A percentile compares a stretch with the other conserved stretches of the same genome.
Evolutionary conservation across 2,113 vertebrate genomes (phyloP).

Genomic region (Cyanocitta stelleri): DNA sequence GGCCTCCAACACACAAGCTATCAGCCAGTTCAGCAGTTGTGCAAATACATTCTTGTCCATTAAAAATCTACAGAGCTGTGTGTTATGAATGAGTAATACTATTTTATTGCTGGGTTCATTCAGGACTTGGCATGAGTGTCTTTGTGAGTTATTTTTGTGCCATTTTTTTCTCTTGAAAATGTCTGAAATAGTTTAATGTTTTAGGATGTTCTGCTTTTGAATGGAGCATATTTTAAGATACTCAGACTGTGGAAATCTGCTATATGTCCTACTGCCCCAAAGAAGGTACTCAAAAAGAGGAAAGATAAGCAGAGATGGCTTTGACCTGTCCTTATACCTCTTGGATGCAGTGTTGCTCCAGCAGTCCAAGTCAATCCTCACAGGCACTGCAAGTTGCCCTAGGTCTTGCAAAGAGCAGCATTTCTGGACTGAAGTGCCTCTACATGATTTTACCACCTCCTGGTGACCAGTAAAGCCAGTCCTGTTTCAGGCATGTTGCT

Average conservation of each 20-base stretch:
- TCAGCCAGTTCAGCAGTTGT: background rate
- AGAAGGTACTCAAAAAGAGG: background rate
- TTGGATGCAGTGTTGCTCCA: background rate
- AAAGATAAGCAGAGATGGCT: background rate
- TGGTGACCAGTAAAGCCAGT: background rate
- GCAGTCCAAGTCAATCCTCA: background rate
- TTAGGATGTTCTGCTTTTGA: background rate
- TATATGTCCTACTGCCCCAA: background rate
- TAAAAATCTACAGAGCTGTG: background rate
- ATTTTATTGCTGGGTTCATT: background rate
- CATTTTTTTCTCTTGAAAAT: background rate
- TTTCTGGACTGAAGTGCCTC: background rate
- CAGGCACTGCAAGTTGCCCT: background rate
- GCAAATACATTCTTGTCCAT: background rate
- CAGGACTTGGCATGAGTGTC: background rate
- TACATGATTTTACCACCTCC: background rate
- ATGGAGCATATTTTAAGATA: background rate
- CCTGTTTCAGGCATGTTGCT: background rate
- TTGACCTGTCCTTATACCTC: background rate
- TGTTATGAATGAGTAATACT: background rate
- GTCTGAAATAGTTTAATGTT: background rate
- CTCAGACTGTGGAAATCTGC: background rate
- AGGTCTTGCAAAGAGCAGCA: background rate
- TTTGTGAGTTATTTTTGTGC: background rate
- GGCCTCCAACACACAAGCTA: background rate